These are phyloP conservation scores for Ladona fulva DNA, from an alignment of 1,140 invertebrate genomes.

Conservation along the genomic window DNA sequence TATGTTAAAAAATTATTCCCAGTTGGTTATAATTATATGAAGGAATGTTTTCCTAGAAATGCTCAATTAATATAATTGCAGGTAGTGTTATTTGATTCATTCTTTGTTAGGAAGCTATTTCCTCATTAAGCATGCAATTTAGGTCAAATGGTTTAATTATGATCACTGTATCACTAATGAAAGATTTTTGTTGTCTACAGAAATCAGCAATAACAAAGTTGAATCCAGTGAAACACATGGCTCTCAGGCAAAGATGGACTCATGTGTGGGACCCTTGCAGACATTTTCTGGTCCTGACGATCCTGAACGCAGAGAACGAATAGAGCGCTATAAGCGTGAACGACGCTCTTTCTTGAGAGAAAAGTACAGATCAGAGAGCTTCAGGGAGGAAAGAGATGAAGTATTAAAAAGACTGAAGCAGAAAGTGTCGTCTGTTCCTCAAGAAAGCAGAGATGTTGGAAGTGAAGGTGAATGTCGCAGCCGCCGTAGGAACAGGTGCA, in stretches of 20 bases:
- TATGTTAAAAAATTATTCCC: too few species aligned
- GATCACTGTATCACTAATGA: too few species aligned
- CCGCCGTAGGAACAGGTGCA: not conserved
- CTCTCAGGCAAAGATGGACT: conserved; percentile 30
- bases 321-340: conserved; percentile 87
- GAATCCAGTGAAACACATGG: conserved; percentile 28
- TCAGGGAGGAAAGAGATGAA: conserved; percentile 39
- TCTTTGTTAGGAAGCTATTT: too few species aligned
- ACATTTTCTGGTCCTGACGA: conserved; percentile 43
- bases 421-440: conserved; percentile 11
- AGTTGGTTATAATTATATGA: too few species aligned
- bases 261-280: conserved; percentile 35
- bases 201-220: conserved; percentile 36
- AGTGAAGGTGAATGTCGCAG: not conserved
- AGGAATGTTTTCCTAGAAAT: too few species aligned
- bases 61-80: too few species aligned
- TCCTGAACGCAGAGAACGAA: conserved; percentile 56
- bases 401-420: conserved; percentile 18
- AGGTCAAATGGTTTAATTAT: too few species aligned
- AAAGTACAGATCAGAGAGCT: conserved; percentile 76
- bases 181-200: not conserved
- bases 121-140: too few species aligned
- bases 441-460: not conserved
- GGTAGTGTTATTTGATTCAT: too few species aligned
- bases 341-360: conserved; percentile 74